Conservation (phyloP, 2,113 vertebrate genomes). For the Verasper variegatus region DNA sequence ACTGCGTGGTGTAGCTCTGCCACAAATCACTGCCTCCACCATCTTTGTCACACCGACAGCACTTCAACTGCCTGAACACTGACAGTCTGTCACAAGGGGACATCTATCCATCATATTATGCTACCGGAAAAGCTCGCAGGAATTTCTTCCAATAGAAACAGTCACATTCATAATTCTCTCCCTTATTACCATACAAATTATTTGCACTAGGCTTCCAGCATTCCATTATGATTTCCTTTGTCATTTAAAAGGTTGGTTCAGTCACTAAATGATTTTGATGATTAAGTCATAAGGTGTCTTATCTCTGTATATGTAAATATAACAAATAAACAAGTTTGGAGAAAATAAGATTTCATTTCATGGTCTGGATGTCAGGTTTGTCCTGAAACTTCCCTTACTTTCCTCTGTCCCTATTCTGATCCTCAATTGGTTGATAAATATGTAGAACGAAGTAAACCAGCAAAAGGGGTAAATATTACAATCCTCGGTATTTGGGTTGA, state of each 20-base stretch:
- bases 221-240: neutral
- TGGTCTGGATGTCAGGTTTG: no score
- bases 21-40: neutral
- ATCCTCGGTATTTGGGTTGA: neutral
- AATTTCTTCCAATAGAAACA: slow-evolving; percentile 3
- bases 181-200: slow-evolving; percentile 6
- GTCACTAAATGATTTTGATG: neutral
- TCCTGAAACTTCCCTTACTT: neutral
- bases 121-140: neutral
- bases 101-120: neutral
- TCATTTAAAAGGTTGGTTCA: neutral
- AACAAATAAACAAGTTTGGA: neutral
- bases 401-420: no score
- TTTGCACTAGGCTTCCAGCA: neutral
- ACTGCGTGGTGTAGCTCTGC: neutral
- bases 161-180: neutral
- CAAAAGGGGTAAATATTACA: neutral
- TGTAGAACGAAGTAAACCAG: no score
- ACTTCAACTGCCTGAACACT: neutral
- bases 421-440: no score
- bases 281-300: neutral
- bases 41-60: neutral
- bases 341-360: neutral
- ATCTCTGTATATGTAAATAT: neutral
- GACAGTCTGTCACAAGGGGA: neutral